These are phyloP conservation scores for Planiliza haematocheilus DNA, from an alignment of 2,113 vertebrate genomes.

Conservation along the genomic window DNA sequence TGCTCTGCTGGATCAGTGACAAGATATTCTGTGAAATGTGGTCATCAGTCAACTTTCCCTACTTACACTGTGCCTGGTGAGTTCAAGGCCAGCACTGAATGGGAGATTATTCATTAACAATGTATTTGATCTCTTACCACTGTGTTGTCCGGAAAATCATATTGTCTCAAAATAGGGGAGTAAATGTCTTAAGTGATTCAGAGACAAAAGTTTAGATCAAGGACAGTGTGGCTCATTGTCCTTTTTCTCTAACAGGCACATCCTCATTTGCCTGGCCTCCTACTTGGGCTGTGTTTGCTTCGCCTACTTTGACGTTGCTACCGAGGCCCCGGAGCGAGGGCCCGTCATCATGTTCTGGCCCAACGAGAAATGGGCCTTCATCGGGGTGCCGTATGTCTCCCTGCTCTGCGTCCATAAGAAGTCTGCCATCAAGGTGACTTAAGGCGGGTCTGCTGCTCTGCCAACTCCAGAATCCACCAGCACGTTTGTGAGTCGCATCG, in stretches of 20 bases:
- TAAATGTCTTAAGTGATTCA: too few relatives aligned
- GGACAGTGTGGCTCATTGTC: background rate
- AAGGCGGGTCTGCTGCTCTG: conserved; percentile 56
- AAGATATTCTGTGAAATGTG: conserved; percentile 95
- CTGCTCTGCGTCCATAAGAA: conserved; percentile 93
- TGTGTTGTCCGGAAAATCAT: too few relatives aligned
- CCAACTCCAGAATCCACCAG: conserved; percentile 1
- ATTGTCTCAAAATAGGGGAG: too few relatives aligned
- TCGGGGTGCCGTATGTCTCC: conserved; percentile 93
- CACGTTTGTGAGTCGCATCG: conserved; percentile 3
- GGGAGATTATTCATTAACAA: background rate
- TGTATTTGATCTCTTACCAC: background rate
- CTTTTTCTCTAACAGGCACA: conserved; percentile 86
- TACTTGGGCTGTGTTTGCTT: conserved; percentile 98
- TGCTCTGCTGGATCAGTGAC: conserved; percentile 98
- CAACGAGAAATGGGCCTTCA: conserved; percentile 98
- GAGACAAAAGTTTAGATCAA: too few relatives aligned
- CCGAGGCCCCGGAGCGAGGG: conserved; percentile 95
- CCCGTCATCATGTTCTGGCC: conserved; percentile 99
- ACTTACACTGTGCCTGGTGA: conserved; percentile 97
- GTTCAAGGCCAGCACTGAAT: conserved; percentile 48
- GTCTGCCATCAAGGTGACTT: conserved; percentile 92
- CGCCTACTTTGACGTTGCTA: conserved; percentile 95
- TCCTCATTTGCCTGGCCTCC: conserved; percentile 95
- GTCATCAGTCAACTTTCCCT: conserved; percentile 96